A percentile compares a stretch with the other conserved stretches of the same genome.
Evolutionary conservation across 2,797 vertebrate species (phyloP).

Genomic region (Hyperoplus lanceolatus): DNA sequence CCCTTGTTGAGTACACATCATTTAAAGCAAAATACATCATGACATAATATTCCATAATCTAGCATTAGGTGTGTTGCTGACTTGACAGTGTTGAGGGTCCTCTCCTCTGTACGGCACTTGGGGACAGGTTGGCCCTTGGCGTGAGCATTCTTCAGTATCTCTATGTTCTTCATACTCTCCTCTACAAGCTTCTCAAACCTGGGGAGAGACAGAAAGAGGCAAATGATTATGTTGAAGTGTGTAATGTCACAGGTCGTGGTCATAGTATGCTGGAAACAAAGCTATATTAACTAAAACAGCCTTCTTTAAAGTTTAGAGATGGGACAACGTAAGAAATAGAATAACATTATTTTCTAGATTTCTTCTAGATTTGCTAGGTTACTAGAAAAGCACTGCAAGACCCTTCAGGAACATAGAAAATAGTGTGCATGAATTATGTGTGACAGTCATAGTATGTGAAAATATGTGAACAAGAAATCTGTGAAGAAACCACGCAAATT

Average conservation of each 20-base stretch:
- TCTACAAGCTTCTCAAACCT: conserved; percentile 91
- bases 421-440: not conserved
- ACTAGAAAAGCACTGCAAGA: not conserved
- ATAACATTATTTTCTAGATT: not conserved
- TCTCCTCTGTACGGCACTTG: conserved; percentile 89
- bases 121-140: conserved; percentile 88
- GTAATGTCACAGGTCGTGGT: not conserved
- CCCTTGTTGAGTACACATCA: not conserved
- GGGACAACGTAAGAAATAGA: not conserved
- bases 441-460: not conserved
- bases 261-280: not conserved
- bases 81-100: conserved; percentile 90
- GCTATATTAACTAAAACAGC: not conserved
- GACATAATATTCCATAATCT: not conserved
- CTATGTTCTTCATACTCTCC: conserved; percentile 89
- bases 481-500: conserved; percentile 14
- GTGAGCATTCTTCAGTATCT: conserved; percentile 88
- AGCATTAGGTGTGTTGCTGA: conserved; percentile 66
- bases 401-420: not conserved
- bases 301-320: not conserved
- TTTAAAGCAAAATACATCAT: not conserved
- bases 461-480: not conserved
- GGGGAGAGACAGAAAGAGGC: conserved; percentile 22
- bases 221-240: conserved; percentile 6
- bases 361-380: not conserved